phyloP scores from a whole-genome alignment of 2,113 vertebrate genomes.

The Centropristis striata region DNA sequence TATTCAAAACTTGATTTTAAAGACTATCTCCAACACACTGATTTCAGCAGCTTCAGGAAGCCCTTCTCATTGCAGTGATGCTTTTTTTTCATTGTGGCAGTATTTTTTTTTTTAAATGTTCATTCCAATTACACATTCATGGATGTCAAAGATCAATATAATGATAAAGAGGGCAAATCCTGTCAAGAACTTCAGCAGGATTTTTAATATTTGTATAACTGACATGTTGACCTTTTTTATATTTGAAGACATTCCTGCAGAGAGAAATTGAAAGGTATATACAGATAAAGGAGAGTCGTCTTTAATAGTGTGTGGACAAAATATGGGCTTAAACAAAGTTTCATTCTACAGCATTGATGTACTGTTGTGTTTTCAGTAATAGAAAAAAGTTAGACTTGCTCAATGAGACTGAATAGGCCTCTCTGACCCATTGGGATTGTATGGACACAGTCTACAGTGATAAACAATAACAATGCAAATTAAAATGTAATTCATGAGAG shows the following conservation, averaged over 20 bases:
- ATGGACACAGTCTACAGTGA: background rate
- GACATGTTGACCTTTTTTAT: background rate
- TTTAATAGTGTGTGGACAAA: background rate
- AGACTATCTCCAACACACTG: background rate
- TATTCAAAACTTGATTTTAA: constrained; percentile 1
- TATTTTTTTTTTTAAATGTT: background rate
- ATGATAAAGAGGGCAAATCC: background rate
- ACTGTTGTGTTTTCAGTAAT: background rate
- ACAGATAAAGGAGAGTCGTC: background rate
- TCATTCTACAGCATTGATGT: background rate
- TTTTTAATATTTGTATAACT: constrained; percentile 13
- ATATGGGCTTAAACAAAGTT: background rate
- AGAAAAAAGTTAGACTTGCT: background rate
- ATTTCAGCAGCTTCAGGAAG: background rate
- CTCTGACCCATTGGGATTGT: background rate
- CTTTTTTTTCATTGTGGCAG: background rate
- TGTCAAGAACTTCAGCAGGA: background rate
- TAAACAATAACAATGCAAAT: constrained; percentile 1
- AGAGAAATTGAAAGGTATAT: background rate
- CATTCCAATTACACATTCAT: background rate
- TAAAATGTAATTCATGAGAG: background rate
- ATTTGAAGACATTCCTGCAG: background rate
- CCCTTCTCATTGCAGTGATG: background rate
- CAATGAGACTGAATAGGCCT: background rate
- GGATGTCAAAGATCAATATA: background rate